These are phyloP conservation scores for Meteorus cinctellus DNA, from an alignment of 2,888 invertebrate species.

Conservation along the genomic window DNA sequence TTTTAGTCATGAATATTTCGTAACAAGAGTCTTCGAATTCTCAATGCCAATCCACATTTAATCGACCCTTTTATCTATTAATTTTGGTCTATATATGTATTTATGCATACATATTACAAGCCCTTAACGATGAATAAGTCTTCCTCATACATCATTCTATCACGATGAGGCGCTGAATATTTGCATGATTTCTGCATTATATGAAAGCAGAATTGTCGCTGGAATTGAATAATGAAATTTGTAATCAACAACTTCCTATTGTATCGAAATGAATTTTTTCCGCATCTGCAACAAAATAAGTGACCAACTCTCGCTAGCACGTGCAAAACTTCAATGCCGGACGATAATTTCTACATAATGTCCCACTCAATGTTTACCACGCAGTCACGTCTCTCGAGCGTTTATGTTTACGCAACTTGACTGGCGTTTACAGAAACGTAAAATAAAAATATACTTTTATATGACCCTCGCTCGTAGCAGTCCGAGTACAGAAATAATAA, in stretches of 20 bases:
- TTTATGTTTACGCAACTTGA: constrained; percentile 61
- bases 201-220: constrained; percentile 11
- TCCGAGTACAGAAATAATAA: constrained; percentile 27
- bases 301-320: constrained; percentile 38
- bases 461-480: constrained; percentile 46
- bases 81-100: constrained; percentile 16
- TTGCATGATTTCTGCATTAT: constrained; percentile 50
- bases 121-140: constrained; percentile 23
- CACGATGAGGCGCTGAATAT: constrained; percentile 35
- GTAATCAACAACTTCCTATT: background rate
- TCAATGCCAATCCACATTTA: constrained; percentile 46
- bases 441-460: constrained; percentile 57
- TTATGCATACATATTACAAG: background rate
- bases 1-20: constrained; percentile 52
- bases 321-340: constrained; percentile 45
- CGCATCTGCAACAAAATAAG: background rate
- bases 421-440: constrained; percentile 56
- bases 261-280: background rate
- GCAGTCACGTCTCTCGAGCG: constrained; percentile 66
- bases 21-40: constrained; percentile 47
- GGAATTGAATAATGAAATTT: background rate
- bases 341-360: constrained; percentile 56
- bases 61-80: constrained; percentile 47
- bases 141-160: constrained; percentile 41
- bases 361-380: constrained; percentile 62